Evolutionary conservation across 2,797 vertebrate species (phyloP).

Genomic region (Rhadinocentrus ornatus): DNA sequence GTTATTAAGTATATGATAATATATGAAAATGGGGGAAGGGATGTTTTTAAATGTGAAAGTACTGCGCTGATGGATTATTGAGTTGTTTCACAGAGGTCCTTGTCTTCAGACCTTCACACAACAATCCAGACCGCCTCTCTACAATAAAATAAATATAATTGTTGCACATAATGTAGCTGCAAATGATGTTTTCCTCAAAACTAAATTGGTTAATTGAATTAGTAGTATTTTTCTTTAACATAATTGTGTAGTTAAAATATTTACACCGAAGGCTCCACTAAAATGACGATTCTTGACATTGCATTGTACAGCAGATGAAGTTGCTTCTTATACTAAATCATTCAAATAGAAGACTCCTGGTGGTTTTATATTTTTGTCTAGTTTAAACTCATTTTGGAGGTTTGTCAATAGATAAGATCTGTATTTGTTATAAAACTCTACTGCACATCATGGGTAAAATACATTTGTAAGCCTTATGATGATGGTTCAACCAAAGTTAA

Average conservation of each 20-base stretch:
- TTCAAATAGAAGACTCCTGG: background rate
- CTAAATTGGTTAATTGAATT: background rate
- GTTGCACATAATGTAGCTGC: background rate
- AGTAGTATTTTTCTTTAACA: background rate
- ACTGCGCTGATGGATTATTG: background rate
- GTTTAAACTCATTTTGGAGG: no score
- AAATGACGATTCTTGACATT: background rate
- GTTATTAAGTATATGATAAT: background rate
- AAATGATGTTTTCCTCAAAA: background rate
- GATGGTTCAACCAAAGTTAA: no score
- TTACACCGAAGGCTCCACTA: no score
- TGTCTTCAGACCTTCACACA: background rate
- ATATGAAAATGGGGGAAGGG: background rate
- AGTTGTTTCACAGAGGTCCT: background rate
- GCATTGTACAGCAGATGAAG: background rate
- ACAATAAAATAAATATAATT: background rate
- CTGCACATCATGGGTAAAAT: background rate
- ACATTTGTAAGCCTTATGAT: background rate
- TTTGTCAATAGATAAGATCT: background rate
- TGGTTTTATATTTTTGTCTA: background rate
- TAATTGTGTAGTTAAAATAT: background rate
- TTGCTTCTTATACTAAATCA: background rate
- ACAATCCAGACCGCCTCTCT: background rate
- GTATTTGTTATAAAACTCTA: background rate
- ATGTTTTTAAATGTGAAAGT: background rate